These are phyloP conservation scores for Poecilus cupreus DNA, from an alignment of 2,888 invertebrate genomes.

Conservation along the genomic window DNA sequence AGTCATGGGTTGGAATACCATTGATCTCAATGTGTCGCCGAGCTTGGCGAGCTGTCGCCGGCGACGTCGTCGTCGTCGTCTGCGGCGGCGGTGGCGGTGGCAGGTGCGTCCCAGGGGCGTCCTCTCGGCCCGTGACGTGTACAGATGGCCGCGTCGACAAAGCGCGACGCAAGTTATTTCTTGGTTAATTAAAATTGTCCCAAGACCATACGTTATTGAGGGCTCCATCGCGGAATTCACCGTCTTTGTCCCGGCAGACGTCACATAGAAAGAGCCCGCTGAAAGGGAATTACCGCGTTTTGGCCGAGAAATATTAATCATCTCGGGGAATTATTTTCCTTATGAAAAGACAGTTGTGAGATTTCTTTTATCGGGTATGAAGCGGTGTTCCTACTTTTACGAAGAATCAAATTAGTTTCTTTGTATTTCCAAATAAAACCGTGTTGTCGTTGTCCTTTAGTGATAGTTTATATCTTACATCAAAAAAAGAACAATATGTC, in stretches of 20 bases:
- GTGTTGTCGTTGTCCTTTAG: background rate
- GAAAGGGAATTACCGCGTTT: conserved; percentile 41
- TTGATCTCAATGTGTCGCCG: conserved; percentile 34
- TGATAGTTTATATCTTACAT: too few relatives aligned
- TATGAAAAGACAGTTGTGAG: conserved; percentile 18
- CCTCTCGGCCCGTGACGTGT: conserved; percentile 13
- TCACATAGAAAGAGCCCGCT: background rate
- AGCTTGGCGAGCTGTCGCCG: conserved; percentile 1
- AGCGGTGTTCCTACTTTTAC: conserved; percentile 11
- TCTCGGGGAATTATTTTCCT: conserved; percentile 32
- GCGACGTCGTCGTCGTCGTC: background rate
- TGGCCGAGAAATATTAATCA: conserved; percentile 37
- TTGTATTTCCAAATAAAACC: background rate
- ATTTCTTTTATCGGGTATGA: background rate
- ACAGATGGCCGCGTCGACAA: conserved; percentile 45
- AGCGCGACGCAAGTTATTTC: conserved; percentile 45
- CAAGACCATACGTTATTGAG: conserved; percentile 39
- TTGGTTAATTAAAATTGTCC: conserved; percentile 50
- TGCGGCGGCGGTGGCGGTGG: background rate
- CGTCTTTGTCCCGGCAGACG: conserved; percentile 36
- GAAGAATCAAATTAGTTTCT: conserved; percentile 40
- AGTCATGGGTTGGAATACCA: conserved; percentile 19
- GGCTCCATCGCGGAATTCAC: background rate
- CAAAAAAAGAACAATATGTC: too few relatives aligned
- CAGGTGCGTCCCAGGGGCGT: conserved; percentile 34